Evolutionary conservation across 2,797 vertebrate genomes (phyloP), one percentile per base, ranked within the genome.

Genomic region (Hydrocynus forskahlii): DNA sequence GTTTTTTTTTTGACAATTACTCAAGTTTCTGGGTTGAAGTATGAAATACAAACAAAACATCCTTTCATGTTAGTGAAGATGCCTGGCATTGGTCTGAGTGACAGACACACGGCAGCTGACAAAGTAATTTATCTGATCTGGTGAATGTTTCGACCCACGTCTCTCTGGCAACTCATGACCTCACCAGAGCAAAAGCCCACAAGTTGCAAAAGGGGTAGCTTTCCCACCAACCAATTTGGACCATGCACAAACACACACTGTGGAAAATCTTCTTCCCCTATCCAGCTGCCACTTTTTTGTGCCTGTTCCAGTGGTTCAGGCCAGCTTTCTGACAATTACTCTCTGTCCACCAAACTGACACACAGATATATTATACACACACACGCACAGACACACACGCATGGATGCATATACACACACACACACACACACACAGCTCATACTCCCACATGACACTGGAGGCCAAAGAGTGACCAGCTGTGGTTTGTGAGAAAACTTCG

Each of bases 21-120:
- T n/a, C n/a, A n/a, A n/a, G n/a, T n/a, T n/a, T 40, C 17, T 52
- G 13, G 63, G 13, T 75, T 55, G 4, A 63, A 50, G 40, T 69
- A 71, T 62, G 55, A 50, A 71, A 67, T 45, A 48, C 25, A 67
- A 38, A 81, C 57, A 69, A 76, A 63, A 19, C 59, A 71, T 81
- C 50, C 57, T 50, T 81, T 84, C 83, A 79, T 81, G 55, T 10
- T 23, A 63, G 45, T 25, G 17, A 59, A 29, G 23, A 14, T 50
- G 57, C 52, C 43, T 71, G 48, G 23, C 45, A 21, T 78, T 54
- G 83, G 73, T 79, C 48, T 79, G 59, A 60, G 29, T 79, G 80
- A 85, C 67, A 62, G 76, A 76, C 80, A 75, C 10, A 71, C 23
- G 79, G 62, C 85, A 86, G 82, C 85, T 84, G 81, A 79, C 67